Evolutionary conservation across 2,797 vertebrate genomes (phyloP).

Genomic region (Tokudaia tokunoshimensis): DNA sequence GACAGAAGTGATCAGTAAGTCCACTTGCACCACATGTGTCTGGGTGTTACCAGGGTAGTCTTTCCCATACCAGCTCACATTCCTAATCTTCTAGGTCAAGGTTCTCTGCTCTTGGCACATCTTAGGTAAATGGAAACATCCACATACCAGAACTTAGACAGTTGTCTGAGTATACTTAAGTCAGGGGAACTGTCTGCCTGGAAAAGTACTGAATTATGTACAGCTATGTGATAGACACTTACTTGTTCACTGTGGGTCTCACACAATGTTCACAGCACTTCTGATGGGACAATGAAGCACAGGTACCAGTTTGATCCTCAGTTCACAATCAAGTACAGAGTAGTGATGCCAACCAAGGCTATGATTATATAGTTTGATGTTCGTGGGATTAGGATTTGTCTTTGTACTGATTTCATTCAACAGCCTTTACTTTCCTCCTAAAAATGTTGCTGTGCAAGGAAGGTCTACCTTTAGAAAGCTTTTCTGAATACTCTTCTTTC

Average conservation of each 20-base stretch:
- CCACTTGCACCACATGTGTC: background rate
- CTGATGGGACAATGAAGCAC: background rate
- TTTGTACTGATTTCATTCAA: conserved; percentile 1
- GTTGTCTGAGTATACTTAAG: conserved; percentile 38
- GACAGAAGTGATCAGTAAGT: background rate
- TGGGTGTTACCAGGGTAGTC: background rate
- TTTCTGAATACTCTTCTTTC: background rate
- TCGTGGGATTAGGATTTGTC: background rate
- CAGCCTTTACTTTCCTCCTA: background rate
- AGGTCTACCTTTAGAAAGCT: background rate
- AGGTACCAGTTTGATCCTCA: background rate
- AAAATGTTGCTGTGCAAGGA: background rate
- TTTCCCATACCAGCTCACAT: conserved; percentile 43
- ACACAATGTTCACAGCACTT: background rate
- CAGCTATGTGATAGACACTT: background rate
- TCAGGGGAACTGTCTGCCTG: background rate
- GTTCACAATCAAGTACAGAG: background rate
- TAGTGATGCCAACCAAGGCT: background rate
- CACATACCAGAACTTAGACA: conserved; percentile 63
- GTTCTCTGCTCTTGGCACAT: conserved; percentile 45
- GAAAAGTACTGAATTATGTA: conserved; percentile 58
- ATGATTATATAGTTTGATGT: background rate
- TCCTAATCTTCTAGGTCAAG: conserved; percentile 62
- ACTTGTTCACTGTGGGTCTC: background rate
- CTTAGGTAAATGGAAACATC: conserved; percentile 48